Evolutionary conservation across 2,888 invertebrate species (phyloP).

Genomic region (Ctena decussata): DNA sequence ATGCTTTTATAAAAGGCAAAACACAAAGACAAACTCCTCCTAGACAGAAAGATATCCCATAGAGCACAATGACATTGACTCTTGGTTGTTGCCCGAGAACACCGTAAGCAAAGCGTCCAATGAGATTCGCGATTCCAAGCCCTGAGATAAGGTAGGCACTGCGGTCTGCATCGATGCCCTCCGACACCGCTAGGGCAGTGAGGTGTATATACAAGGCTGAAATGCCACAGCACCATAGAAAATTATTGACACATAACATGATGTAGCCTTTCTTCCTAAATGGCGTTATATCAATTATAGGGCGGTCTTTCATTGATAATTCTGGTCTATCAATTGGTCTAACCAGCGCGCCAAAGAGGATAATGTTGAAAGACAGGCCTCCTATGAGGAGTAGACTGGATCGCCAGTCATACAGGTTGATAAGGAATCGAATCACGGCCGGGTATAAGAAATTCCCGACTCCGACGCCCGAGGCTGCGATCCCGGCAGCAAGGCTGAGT

Average conservation of each 20-base stretch:
- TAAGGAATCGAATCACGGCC: constrained; percentile 69
- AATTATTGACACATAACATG: constrained; percentile 68
- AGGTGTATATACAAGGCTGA: constrained; percentile 76
- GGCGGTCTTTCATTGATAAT: constrained; percentile 44
- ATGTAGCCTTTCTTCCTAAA: constrained; percentile 70
- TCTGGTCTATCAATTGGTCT: constrained; percentile 66
- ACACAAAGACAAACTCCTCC: constrained; percentile 67
- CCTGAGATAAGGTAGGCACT: constrained; percentile 71
- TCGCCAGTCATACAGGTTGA: constrained; percentile 71
- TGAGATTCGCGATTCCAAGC: constrained; percentile 71
- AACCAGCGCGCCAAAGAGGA: constrained; percentile 69
- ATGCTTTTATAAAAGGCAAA: constrained; percentile 54
- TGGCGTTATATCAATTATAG: constrained; percentile 64
- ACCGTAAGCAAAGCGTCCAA: constrained; percentile 72
- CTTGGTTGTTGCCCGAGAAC: constrained; percentile 56
- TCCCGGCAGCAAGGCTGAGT: constrained; percentile 72
- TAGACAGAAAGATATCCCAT: constrained; percentile 58
- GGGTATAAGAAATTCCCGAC: constrained; percentile 77
- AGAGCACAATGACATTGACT: constrained; percentile 59
- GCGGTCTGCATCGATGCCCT: constrained; percentile 60
- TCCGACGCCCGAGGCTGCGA: constrained; percentile 76
- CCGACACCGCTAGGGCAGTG: constrained; percentile 64
- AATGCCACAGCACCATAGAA: constrained; percentile 72
- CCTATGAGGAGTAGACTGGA: constrained; percentile 74
- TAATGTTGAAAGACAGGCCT: constrained; percentile 71